Evolutionary conservation across 2,888 invertebrate species (phyloP), one percentile per base, ranked within the genome.

Genomic region (Galerucella pusilla): DNA sequence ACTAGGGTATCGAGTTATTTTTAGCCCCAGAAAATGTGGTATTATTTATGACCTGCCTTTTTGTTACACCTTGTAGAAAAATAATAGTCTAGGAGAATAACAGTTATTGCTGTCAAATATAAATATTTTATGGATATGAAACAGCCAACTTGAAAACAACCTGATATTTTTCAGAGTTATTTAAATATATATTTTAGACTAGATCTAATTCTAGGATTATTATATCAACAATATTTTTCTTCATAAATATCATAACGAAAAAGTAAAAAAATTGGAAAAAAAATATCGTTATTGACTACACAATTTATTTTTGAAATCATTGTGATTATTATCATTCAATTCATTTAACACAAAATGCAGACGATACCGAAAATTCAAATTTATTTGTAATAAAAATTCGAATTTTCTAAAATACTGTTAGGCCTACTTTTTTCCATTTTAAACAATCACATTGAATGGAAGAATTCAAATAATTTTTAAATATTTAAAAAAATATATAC

Each of bases 211-310:
- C 81, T 83, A 83, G 79, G 77, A 80, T 80, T 81, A 82, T 75
- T 77, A 80, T 80, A 81, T 80, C 77, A 81, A 82, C 80, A 80
- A 79, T 79, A 77, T 81, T 79, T 73, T 79, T 77, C 35, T n/a
- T 71, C 78, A 68, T 80, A 82, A 80, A 81, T 82, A 82, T 83
- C 81, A 81, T 80, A 84, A 83, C 82, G 45, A 65, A 65, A 71
- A 83, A 83, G 77, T 80, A 79, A 80, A 83, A 83, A 82, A 82
- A 78, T 78, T 57, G 20, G 57, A 78, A 79, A 78, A 78, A 79
- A 78, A 79, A 79, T 77, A 75, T 78, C 77, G 75, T 79, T 78
- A 77, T 84, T 84, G 83, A 84, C 84, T 82, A 83, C 80, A 79
- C 67, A 76, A 78, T 75, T 76, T 75, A 76, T 71, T 74, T 76